These are phyloP conservation scores for Scolopax bukidnonensis DNA, from an alignment of 2,797 vertebrate species.

Conservation along the genomic window DNA sequence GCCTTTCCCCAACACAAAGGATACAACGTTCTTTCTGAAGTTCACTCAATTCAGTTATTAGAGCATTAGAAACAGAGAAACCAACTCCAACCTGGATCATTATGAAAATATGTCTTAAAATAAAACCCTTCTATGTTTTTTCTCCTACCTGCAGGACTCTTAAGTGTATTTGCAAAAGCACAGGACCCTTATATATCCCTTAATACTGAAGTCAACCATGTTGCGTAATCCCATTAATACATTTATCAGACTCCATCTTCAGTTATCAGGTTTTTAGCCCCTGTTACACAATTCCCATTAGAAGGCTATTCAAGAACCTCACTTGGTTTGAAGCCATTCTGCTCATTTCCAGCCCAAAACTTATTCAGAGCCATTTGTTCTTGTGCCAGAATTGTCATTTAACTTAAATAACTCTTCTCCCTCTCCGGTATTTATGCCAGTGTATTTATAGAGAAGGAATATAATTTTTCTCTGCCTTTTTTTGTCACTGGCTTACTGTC, in stretches of 20 bases:
- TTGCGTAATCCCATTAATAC: slow-evolving; percentile 32
- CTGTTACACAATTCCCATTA: slow-evolving; percentile 11
- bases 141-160: slow-evolving; percentile 10
- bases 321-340: slow-evolving; percentile 8
- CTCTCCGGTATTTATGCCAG: neutral
- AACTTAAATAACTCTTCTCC: slow-evolving; percentile 19
- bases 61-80: neutral
- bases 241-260: slow-evolving; percentile 42
- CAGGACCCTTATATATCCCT: neutral
- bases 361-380: slow-evolving; percentile 46
- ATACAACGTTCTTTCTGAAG: neutral
- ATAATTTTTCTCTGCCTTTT: slow-evolving; percentile 16
- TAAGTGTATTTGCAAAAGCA: neutral
- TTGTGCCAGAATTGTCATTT: slow-evolving; percentile 39
- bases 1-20: neutral
- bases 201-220: slow-evolving; percentile 11
- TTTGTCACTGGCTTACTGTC: neutral
- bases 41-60: neutral
- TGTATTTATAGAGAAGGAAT: slow-evolving; percentile 42
- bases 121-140: neutral
- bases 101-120: slow-evolving; percentile 3
- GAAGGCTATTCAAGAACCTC: neutral
- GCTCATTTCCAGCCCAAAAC: slow-evolving; percentile 41
- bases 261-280: slow-evolving; percentile 39
- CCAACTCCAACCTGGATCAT: neutral